These are phyloP conservation scores for Chalcosyrphus nemorum DNA, from an alignment of 2,888 invertebrate genomes.

Conservation along the genomic window DNA sequence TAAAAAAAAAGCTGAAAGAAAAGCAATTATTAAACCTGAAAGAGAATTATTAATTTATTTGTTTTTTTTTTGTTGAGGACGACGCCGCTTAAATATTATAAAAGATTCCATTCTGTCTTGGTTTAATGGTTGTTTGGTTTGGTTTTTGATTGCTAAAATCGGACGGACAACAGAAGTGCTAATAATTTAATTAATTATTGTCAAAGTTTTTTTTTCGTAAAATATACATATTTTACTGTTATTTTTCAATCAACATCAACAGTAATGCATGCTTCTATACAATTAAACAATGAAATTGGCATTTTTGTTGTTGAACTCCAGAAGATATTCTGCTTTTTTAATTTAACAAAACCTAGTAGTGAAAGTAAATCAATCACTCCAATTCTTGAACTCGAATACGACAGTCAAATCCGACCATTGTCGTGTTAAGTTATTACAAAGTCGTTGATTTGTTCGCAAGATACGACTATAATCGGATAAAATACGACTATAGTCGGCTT, in stretches of 20 bases:
- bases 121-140: conserved; percentile 17
- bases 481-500: too few species aligned
- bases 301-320: background rate
- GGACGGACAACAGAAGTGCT: conserved; percentile 74
- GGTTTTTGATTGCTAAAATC: conserved; percentile 38
- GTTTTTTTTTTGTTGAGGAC: conserved; percentile 34
- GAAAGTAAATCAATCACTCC: too few species aligned
- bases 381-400: too few species aligned
- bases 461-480: too few species aligned
- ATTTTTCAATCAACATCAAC: conserved; percentile 35
- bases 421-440: too few species aligned
- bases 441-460: too few species aligned
- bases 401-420: too few species aligned
- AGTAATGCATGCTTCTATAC: conserved; percentile 22
- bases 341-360: background rate
- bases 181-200: conserved; percentile 64
- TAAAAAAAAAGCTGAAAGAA: conserved; percentile 52
- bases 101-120: conserved; percentile 27
- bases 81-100: conserved; percentile 53
- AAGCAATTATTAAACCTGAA: conserved; percentile 47
- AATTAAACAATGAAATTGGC: conserved; percentile 17
- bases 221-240: conserved; percentile 55
- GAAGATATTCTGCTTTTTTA: too few species aligned
- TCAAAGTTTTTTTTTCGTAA: conserved; percentile 47
- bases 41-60: conserved; percentile 54